Base-by-base conservation (phyloP, 1,140 invertebrate species). In the Acromyrmex heyeri region DNA sequence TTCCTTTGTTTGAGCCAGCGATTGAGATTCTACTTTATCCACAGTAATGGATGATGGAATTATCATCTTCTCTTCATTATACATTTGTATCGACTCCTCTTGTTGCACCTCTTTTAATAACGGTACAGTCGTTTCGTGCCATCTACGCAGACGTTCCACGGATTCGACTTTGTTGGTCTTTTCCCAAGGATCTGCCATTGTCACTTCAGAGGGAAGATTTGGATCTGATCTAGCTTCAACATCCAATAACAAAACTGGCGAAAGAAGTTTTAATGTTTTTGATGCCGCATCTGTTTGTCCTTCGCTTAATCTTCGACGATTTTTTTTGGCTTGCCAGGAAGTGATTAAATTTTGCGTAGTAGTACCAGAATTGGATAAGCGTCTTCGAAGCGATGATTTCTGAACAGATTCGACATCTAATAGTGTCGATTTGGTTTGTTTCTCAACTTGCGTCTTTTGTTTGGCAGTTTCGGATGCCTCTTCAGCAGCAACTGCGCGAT, bases 401-500 rank as follows among this genome's bases (percentile, higher is more conserved):
- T 89, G 82, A 62, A 90, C 86, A 21, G 92, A 86, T 48, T 91
- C 88, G 2, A 90, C 87, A 53, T 92, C 18, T 5, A 61, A 82
- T 12, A 57, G 69, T 7, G 85, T 90, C 16, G 93, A 21, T 77
- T 95, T 94, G 2, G 91, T 91, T 79, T 90, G 91, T 79, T 92
- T 92, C 83, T 91, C 93, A 34, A 95, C 87, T 86, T 94, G 93
- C 6, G 93, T 91, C 85, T 94, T 95, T 21, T 91, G 92, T 72
- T 95, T 94, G 1, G 85, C 44, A 50, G 86, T 59, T 21, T 93
- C 91, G 0, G 87, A 96, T 24, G 96, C 96, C 94, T 98, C 97
- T 93, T 98, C 97, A 73, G 97, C 95, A 44, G 96, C 96, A 0
- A 97, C 96, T 1, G 97, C 97, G 93, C 97, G 96, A 90, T 97